Evolutionary conservation across 2,888 invertebrate genomes (phyloP).

Genomic region (Torymus texanus): DNA sequence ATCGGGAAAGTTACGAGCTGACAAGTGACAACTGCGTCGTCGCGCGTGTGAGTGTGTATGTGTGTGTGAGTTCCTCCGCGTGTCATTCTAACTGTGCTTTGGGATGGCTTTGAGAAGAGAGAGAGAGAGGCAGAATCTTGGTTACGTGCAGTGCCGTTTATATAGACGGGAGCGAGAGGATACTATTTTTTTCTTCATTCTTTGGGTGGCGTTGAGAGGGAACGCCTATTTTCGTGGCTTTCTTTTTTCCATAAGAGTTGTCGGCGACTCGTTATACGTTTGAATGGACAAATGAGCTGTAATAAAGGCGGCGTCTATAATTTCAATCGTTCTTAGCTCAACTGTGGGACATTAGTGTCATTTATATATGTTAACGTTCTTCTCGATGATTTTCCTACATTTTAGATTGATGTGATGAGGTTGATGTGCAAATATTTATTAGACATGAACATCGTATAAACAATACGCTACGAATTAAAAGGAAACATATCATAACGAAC

Average conservation of each 20-base stretch:
- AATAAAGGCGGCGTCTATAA: constrained; percentile 11
- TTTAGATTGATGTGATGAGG: too few relatives aligned
- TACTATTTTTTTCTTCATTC: constrained; percentile 11
- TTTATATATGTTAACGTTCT: too few relatives aligned
- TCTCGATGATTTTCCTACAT: too few relatives aligned
- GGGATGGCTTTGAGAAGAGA: too few relatives aligned
- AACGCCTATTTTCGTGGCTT: not conserved
- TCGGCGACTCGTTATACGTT: constrained; percentile 3
- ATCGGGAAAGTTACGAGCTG: constrained; percentile 43
- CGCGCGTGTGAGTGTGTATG: not conserved
- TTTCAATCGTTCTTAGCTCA: not conserved
- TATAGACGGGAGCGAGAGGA: constrained; percentile 3
- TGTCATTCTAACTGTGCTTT: constrained; percentile 34
- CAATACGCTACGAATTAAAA: too few relatives aligned
- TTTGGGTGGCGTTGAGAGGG: too few relatives aligned
- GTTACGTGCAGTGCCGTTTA: not conserved
- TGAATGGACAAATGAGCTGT: constrained; percentile 1
- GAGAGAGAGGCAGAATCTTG: not conserved
- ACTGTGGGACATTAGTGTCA: too few relatives aligned
- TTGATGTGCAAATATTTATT: too few relatives aligned
- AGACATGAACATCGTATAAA: too few relatives aligned
- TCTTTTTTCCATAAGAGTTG: not conserved
- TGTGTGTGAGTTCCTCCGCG: constrained; percentile 7
- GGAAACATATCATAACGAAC: too few relatives aligned
- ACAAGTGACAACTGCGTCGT: constrained; percentile 49